A percentile compares a stretch with the other conserved stretches of the same genome.
Conservation (phyloP, 2,888 invertebrate genomes). For the Sclerodermus sp. region DNA sequence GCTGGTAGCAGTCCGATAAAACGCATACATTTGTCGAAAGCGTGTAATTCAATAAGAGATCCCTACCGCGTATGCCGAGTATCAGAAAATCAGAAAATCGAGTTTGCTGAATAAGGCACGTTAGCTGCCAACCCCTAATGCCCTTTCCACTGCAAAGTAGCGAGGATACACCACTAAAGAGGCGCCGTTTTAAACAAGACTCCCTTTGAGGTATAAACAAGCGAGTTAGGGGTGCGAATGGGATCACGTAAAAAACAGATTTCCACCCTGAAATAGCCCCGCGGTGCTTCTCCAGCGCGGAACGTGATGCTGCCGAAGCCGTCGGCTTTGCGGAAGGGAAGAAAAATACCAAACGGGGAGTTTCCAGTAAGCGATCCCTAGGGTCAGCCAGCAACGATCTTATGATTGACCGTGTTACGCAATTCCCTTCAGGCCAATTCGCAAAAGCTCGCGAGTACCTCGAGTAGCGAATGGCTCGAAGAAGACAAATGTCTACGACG, state of each 20-base stretch:
- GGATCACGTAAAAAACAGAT: conserved; percentile 55
- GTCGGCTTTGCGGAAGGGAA: conserved; percentile 24
- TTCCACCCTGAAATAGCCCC: conserved; percentile 38
- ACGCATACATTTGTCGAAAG: too few relatives aligned
- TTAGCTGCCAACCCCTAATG: too few relatives aligned
- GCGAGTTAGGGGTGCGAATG: conserved; percentile 44
- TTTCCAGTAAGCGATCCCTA: conserved; percentile 49
- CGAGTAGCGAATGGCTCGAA: not conserved
- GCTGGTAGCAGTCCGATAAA: too few relatives aligned
- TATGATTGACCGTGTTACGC: conserved; percentile 57
- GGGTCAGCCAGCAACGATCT: conserved; percentile 53
- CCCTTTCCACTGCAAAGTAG: too few relatives aligned
- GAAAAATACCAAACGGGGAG: conserved; percentile 25
- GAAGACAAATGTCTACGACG: too few relatives aligned
- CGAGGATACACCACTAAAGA: too few relatives aligned
- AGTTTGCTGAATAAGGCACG: too few relatives aligned
- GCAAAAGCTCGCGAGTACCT: conserved; percentile 17
- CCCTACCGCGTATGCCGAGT: too few relatives aligned
- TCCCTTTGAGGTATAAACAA: conserved; percentile 42
- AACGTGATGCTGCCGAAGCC: too few relatives aligned
- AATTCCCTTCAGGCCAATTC: conserved; percentile 50
- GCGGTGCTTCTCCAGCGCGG: conserved; percentile 3
- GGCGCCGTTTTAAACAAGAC: conserved; percentile 26
- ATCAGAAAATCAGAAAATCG: too few relatives aligned
- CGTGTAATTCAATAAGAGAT: too few relatives aligned